These are phyloP conservation scores for Dicerorhinus sumatrensis DNA, from an alignment of 2,113 vertebrate species.

Conservation along the genomic window DNA sequence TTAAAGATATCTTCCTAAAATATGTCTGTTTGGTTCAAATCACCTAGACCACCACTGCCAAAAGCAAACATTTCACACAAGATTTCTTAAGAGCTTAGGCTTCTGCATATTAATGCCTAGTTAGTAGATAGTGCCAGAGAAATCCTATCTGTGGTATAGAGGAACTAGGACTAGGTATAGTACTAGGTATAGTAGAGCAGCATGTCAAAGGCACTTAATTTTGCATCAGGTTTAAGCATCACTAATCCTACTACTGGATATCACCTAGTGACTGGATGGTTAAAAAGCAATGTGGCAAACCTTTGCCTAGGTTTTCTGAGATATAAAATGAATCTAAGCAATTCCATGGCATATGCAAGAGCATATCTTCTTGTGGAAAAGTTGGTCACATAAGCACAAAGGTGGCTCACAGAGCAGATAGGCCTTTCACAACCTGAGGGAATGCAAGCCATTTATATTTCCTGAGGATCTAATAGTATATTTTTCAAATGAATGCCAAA, in stretches of 20 bases:
- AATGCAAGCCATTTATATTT: background rate
- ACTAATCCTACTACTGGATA: background rate
- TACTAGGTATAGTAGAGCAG: background rate
- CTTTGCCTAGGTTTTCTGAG: background rate
- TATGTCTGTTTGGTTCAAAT: background rate
- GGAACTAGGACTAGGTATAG: background rate
- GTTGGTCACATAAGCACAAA: background rate
- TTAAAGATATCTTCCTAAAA: constrained; percentile 19
- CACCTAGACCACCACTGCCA: background rate
- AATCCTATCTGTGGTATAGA: background rate
- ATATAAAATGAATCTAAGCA: background rate
- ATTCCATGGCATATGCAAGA: background rate
- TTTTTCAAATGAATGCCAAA: background rate
- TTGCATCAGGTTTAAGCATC: background rate
- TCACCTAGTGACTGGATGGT: background rate
- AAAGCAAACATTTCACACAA: background rate
- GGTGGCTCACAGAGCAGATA: background rate
- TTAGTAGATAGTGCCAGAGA: background rate
- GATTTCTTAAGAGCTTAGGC: background rate
- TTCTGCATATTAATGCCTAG: background rate
- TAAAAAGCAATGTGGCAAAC: background rate
- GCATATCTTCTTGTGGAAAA: background rate
- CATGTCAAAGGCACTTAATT: background rate
- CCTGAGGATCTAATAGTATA: background rate
- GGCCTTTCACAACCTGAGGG: background rate